Evolutionary conservation across 1,140 invertebrate species (phyloP), one percentile per base, ranked within the genome.

Genomic region (Teleopsis dalmanni): DNA sequence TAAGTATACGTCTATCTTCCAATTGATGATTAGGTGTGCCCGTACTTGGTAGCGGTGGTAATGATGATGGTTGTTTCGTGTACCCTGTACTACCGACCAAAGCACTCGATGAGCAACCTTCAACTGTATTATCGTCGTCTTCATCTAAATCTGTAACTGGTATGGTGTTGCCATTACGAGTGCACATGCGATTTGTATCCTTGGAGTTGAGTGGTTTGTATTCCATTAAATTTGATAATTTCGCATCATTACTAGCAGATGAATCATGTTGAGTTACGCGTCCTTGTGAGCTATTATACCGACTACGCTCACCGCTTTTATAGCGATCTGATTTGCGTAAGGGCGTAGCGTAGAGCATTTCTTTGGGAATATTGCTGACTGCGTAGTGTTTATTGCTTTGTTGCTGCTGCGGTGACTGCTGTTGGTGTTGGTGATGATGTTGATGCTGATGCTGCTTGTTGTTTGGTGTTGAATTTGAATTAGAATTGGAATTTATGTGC

Each of bases 321-420:
- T 65, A 65, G n/a, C 68, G 65, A 58, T 71, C 68, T 21, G 65
- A 67, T 40, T 71, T 71, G 5, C 67, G 57, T 40, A 71, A 23
- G 2, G 68, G 68, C 10, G 68, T 70, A 13, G 68, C 68, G 38
- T 71, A 71, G 14, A 71, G 50, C 62, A 69, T 63, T 52, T 71
- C 68, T 49, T 70, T 71, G 51, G 62, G 52, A 54, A 65, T 41
- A 47, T 63, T 62, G 25, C 45, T 21, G 0, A n/a, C 48, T 8
- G 48, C 29, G 9, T 50, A 51, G 19, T 56, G 52, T 31, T 51
- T 46, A 37, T 54, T 61, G 46, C 52, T 51, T 4, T 25, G 18
- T 8, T 31, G 16, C 13, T 40, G 25, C 6, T 31, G 21, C 16
- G 31, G 27, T n/a, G 27, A 31, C 4, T 16, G 1, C 8, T 31